Evolutionary conservation across 2,888 invertebrate genomes (phyloP), one percentile per base, ranked within the genome.

Genomic region (Plagodis pulveraria): DNA sequence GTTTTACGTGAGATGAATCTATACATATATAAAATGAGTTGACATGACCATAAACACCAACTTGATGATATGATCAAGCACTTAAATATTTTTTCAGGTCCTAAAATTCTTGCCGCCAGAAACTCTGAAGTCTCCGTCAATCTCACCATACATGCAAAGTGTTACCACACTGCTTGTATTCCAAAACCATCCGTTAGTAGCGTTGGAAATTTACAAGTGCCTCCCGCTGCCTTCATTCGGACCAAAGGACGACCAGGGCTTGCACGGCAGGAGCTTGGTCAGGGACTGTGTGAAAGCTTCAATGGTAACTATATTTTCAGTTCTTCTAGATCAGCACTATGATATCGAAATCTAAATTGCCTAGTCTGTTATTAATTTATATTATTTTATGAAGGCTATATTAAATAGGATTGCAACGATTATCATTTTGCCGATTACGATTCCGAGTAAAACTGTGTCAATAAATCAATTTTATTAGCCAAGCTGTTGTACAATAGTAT

Each of bases 241-340:
- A 7, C 90, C 91, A 0, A 90, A 84, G 63, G 93, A 94, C 70
- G 93, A 94, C 50, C 81, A 84, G 44, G 94, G 94, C 4, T 81
- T 93, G 48, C 95, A 94, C 69, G 95, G 94, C 0, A 78, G 90
- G 8, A 91, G 93, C 57, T 78, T 95, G 34, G 84, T 96, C 4
- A 86, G 93, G 46, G 94, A 95, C 72, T 93, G 95, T 75, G 91
- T 95, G 9, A 93, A 93, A 50, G 91, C 93, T 50, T 81, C 90
- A 9, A 78, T 85, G 72, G 93, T 93, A 80, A 84, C 86, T 81
- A 55, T 47, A 9, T 54, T 61, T 47, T 35, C 6, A 8, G 32
- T 44, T 32, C 4, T 46, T 22, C 0, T 5, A 41, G 38, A 38
- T 9, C 9, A 38, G 38, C 9, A 22, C 38, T 5, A 38, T 38